Base-by-base conservation (phyloP, 2,113 vertebrate genomes). In the Carassius gibelio region DNA sequence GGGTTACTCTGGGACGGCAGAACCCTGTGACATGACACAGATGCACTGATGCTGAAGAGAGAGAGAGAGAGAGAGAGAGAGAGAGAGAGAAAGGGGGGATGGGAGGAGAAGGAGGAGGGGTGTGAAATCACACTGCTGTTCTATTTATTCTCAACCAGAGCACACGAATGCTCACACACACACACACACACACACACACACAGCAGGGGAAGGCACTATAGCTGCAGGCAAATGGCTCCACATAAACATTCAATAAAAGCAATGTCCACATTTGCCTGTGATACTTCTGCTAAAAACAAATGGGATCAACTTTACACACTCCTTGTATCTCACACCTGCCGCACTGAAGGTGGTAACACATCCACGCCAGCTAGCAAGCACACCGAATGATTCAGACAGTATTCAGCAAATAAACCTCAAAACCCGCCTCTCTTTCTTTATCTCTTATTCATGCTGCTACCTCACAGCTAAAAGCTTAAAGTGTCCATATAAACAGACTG, bases 21-120 rank as follows among this genome's bases (percentile, higher is more conserved):
- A 93, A 94, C 93, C 88, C 90, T 85, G 88, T 94, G 93, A 94
- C 93, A 93, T 94, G 92, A 93, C 94, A 94, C 93, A 94, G 92
- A 94, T 93, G 91, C 91, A 92, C 72, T 71, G 52, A 82, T 78
- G 81, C 77, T 69, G 82, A 80, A 68, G 42, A 34, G 36, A 26
- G 64, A 4, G 68, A 52, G 68, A 36, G 68, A 55, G 38, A 69
- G 87, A 72, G 64, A 68, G 42, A 30, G 45, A 26, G 64, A 4
- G 68, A 52, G 68, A 36, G 68, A 55, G 38, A 74, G 87, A 68
- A 82, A 26, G 26, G 57, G 66, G 48, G 55, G 72, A 50, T 82
- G 82, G 13, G 50, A 38, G n/a, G 72, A 85, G 57, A 75, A 75
- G 59, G 81, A 59, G 85, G 83, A 86, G 86, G 84, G 71, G 86